phyloP scores from a whole-genome alignment of 2,888 invertebrate species.

The Odontothrips loti region DNA sequence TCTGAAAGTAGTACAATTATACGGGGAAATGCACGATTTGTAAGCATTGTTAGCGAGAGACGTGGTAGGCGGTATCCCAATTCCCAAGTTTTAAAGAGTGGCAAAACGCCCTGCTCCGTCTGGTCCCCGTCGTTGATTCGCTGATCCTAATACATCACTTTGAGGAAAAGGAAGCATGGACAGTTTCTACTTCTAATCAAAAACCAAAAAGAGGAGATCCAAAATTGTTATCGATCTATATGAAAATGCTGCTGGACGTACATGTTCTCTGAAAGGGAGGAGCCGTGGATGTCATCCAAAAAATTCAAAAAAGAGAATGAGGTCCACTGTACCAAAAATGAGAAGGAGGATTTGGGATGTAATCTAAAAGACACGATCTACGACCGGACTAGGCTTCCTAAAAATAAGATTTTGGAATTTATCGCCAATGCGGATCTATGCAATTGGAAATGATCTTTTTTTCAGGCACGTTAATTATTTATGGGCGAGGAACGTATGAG shows the following conservation, averaged over 20 bases:
- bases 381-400: too few species aligned
- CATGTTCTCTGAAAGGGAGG: background rate
- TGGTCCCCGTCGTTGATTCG: background rate
- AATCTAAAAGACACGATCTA: too few species aligned
- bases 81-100: background rate
- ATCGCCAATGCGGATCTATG: too few species aligned
- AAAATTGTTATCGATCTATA: background rate
- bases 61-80: constrained; percentile 14
- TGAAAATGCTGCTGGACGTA: background rate
- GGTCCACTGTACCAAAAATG: background rate
- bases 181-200: constrained; percentile 9
- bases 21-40: too few species aligned
- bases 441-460: too few species aligned
- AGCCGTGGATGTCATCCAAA: background rate
- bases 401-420: too few species aligned
- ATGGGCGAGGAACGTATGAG: too few species aligned
- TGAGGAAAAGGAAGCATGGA: background rate
- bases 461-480: too few species aligned
- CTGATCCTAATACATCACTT: constrained; percentile 9
- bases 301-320: background rate
- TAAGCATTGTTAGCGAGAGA: background rate
- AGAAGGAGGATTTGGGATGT: too few species aligned
- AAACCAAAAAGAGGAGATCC: constrained; percentile 5
- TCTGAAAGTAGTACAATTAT: background rate
- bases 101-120: constrained; percentile 1